These are phyloP conservation scores for Gastrophryne carolinensis DNA, from an alignment of 2,797 vertebrate genomes.

Conservation along the genomic window DNA sequence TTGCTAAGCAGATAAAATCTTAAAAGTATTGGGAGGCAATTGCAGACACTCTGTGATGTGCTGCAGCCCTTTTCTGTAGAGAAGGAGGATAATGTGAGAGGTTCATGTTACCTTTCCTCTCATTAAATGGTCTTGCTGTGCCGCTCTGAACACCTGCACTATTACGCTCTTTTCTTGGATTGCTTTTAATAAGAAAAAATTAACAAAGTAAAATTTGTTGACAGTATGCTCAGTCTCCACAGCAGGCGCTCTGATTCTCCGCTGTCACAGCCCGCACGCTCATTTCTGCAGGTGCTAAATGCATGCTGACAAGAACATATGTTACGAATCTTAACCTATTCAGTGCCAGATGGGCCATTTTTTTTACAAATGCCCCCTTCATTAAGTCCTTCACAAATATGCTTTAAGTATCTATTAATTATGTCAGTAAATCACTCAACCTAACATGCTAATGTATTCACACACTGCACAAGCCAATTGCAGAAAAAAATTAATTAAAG, in stretches of 20 bases:
- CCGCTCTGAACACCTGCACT: constrained; percentile 61
- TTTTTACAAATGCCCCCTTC: constrained; percentile 50
- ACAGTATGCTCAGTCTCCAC: constrained; percentile 59
- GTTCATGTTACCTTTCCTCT: constrained; percentile 52
- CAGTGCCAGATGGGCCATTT: constrained; percentile 19
- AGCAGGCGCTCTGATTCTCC: constrained; percentile 65
- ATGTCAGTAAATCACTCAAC: constrained; percentile 29
- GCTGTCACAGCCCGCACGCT: constrained; percentile 69
- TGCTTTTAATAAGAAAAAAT: constrained; percentile 71
- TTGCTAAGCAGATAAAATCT: background rate
- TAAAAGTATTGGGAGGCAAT: background rate
- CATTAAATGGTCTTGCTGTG: constrained; percentile 45
- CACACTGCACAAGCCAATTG: too few relatives aligned
- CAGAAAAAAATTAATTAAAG: too few relatives aligned
- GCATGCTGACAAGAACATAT: constrained; percentile 78
- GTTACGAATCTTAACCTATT: constrained; percentile 70
- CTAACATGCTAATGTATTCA: too few relatives aligned
- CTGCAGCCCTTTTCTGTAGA: constrained; percentile 1
- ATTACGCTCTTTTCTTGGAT: constrained; percentile 57
- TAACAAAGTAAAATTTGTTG: constrained; percentile 76
- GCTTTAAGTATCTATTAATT: constrained; percentile 59
- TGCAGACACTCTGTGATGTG: background rate
- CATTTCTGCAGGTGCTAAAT: constrained; percentile 81
- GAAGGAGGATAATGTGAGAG: constrained; percentile 27
- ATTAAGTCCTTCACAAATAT: constrained; percentile 69